Conservation (phyloP, 2,888 invertebrate species). For the Pediacus dermestoides region DNA sequence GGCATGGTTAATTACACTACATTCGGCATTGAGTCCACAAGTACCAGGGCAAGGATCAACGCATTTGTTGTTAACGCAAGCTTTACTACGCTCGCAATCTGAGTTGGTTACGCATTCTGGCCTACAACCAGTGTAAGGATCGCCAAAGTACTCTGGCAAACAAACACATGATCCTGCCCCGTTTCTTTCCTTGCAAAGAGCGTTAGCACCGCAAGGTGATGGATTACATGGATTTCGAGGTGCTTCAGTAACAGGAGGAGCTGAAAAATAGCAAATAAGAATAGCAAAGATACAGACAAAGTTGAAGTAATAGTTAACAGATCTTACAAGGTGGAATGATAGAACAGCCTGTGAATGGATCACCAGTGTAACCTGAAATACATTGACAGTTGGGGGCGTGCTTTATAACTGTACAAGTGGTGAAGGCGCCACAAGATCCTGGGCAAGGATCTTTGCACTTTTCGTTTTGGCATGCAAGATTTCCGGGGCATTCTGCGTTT, state of each 20-base stretch:
- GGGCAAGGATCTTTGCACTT: slow-evolving; percentile 77
- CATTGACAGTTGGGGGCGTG: slow-evolving; percentile 78
- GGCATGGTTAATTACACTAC: slow-evolving; percentile 62
- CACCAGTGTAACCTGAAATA: slow-evolving; percentile 64
- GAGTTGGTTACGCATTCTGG: slow-evolving; percentile 66
- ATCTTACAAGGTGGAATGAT: slow-evolving; percentile 58
- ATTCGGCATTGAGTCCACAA: slow-evolving; percentile 58
- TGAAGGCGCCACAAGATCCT: slow-evolving; percentile 71
- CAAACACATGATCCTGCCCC: slow-evolving; percentile 64
- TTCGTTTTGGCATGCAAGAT: slow-evolving; percentile 73
- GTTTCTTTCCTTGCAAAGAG: slow-evolving; percentile 61
- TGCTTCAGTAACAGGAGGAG: slow-evolving; percentile 49
- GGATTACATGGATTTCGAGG: slow-evolving; percentile 58
- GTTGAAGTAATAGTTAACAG: slow-evolving; percentile 8
- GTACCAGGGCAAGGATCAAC: slow-evolving; percentile 58
- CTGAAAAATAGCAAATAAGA: slow-evolving; percentile 41
- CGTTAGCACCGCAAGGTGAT: slow-evolving; percentile 66
- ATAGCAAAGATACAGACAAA: slow-evolving; percentile 8
- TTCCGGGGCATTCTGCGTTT: slow-evolving; percentile 70
- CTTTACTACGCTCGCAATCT: slow-evolving; percentile 61
- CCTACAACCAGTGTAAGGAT: slow-evolving; percentile 63
- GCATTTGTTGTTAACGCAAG: slow-evolving; percentile 67
- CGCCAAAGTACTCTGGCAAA: slow-evolving; percentile 61
- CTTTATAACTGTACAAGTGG: slow-evolving; percentile 71
- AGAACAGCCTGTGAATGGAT: slow-evolving; percentile 61